Evolutionary conservation across 2,888 invertebrate species (phyloP), one percentile per base, ranked within the genome.

Genomic region (Plagodis pulveraria): DNA sequence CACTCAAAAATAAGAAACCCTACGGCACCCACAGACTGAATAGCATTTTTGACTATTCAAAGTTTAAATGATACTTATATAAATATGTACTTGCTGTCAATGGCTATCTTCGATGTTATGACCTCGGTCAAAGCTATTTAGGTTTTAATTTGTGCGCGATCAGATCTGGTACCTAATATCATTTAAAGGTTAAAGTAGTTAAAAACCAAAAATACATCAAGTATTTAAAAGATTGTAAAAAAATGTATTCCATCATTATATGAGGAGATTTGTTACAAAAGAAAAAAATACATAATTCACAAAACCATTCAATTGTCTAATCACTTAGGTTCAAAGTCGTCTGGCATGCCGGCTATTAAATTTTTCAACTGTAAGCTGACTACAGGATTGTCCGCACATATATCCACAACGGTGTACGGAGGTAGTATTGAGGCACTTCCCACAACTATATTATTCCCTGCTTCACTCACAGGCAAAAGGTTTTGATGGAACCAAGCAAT

Each of bases 371-470:
- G 87, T 65, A 81, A 71, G 10, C 82, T 83, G 33, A 91, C 78
- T 41, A 87, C 78, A 42, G 87, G 80, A 67, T 85, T 91, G 12
- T 85, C 84, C 11, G 90, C 83, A 73, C 85, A 87, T 60, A 91
- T 81, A 71, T 87, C 83, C 44, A 65, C 70, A 32, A 71, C 66
- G 62, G 64, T 74, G 46, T 90, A 91, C 1, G 91, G 91, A 34
- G 86, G 82, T 47, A 91, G 62, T 57, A 91, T 64, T 52, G 70
- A 74, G 0, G 83, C 83, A 80, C 80, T 82, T 5, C 86, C 86
- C 65, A 91, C 75, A 40, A 80, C 60, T 61, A 91, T 84, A 67
- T 78, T 86, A 42, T 84, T 80, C 40, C 76, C 81, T 11, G 70
- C 74, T 67, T 86, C 90, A 7, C 73, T 68, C 0, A 85, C 84